Evolutionary conservation across 1,140 invertebrate species (phyloP).

Genomic region (Tetramorium parvispinum): DNA sequence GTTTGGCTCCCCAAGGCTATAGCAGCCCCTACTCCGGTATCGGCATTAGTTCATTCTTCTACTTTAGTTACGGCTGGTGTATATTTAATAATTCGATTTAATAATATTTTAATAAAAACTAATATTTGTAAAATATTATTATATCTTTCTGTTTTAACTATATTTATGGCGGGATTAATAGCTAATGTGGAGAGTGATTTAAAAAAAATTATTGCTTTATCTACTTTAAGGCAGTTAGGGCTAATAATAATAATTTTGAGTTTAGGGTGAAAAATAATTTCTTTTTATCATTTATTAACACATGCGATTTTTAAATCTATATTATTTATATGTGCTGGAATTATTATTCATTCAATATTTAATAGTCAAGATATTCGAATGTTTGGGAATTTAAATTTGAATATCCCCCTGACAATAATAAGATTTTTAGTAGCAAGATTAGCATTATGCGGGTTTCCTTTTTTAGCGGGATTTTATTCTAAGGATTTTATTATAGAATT

Average conservation of each 20-base stretch:
- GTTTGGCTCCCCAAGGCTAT: slow-evolving; percentile 90
- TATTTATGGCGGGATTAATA: slow-evolving; percentile 87
- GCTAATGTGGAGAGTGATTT: slow-evolving; percentile 89
- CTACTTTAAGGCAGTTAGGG: slow-evolving; percentile 90
- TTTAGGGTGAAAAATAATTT: slow-evolving; percentile 79
- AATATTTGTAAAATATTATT: slow-evolving; percentile 18
- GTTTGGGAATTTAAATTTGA: slow-evolving; percentile 81
- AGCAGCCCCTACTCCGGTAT: slow-evolving; percentile 89
- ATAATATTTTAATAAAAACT: slow-evolving; percentile 68
- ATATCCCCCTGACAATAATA: slow-evolving; percentile 82
- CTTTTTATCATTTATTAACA: slow-evolving; percentile 88
- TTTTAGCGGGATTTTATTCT: slow-evolving; percentile 89
- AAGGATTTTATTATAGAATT: slow-evolving; percentile 88
- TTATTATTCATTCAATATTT: slow-evolving; percentile 87
- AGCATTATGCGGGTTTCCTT: slow-evolving; percentile 86
- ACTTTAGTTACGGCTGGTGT: slow-evolving; percentile 89
- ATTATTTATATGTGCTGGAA: slow-evolving; percentile 88
- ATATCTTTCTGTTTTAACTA: slow-evolving; percentile 85
- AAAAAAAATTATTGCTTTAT: slow-evolving; percentile 91
- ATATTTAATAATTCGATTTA: slow-evolving; percentile 90
- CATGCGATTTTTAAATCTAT: slow-evolving; percentile 89
- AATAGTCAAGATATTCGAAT: slow-evolving; percentile 88
- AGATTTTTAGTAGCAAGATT: slow-evolving; percentile 86
- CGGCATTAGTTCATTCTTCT: slow-evolving; percentile 91
- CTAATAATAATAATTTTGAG: slow-evolving; percentile 88